These are phyloP conservation scores for Steinernema carpocapsae DNA, from an alignment of 2,888 invertebrate species.

Conservation along the genomic window DNA sequence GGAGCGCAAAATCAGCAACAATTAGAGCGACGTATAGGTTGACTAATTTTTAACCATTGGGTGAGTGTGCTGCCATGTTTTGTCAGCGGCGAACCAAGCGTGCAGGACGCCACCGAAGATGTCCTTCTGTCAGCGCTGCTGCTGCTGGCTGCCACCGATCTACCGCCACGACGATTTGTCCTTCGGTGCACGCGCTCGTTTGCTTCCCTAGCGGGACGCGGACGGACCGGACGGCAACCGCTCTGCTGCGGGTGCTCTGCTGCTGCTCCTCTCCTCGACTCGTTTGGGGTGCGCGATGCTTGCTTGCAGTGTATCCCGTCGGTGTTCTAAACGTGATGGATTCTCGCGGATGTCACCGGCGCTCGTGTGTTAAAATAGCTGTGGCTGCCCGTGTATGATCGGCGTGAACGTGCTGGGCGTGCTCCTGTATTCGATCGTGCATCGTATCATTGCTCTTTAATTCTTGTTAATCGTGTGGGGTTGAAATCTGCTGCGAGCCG, in stretches of 20 bases:
- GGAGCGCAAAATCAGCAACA: conserved; percentile 22
- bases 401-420: background rate
- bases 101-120: background rate
- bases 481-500: conserved; percentile 22
- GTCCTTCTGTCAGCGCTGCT: background rate
- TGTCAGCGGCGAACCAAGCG: background rate
- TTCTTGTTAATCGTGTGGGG: conserved; percentile 1
- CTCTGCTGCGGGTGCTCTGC: too few relatives aligned
- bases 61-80: background rate
- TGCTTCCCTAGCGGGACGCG: too few relatives aligned
- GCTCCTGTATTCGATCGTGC: conserved; percentile 23
- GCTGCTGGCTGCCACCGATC: background rate
- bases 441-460: conserved; percentile 3
- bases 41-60: background rate
- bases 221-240: too few relatives aligned
- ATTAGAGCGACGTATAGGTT: conserved; percentile 23
- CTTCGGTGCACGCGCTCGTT: too few relatives aligned
- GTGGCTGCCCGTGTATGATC: background rate
- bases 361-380: background rate
- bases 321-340: background rate
- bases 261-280: too few relatives aligned
- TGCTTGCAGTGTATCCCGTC: conserved; percentile 1
- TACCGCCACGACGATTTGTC: too few relatives aligned
- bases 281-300: background rate
- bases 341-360: conserved; percentile 13